Conservation (phyloP, 2,888 invertebrate genomes). For the Sialis lutaria region DNA sequence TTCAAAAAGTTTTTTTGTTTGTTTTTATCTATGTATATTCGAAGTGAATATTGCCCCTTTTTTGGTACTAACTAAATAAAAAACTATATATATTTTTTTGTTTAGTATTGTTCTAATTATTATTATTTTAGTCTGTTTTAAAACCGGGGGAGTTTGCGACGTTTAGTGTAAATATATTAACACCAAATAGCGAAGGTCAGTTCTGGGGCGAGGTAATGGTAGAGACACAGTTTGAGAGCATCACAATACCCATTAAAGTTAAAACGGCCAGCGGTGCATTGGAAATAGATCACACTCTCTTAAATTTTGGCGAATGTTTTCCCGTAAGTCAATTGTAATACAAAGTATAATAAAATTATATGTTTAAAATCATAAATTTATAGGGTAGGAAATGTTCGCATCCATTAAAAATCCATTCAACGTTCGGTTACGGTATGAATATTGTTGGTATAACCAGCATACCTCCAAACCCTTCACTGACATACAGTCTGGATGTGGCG, state of each 20-base stretch:
- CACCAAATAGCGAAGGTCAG: constrained; percentile 47
- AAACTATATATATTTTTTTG: constrained; percentile 2
- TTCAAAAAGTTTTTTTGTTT: too few species aligned
- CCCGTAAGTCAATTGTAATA: constrained; percentile 39
- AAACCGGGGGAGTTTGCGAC: constrained; percentile 45
- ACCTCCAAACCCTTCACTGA: constrained; percentile 42
- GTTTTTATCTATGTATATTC: too few species aligned
- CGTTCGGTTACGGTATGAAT: constrained; percentile 64
- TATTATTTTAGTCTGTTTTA: constrained; percentile 30
- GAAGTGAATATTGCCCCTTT: too few species aligned
- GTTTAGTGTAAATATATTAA: constrained; percentile 50
- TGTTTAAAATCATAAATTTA: too few species aligned
- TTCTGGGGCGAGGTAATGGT: constrained; percentile 52
- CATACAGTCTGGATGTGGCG: constrained; percentile 27
- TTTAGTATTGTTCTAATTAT: constrained; percentile 7
- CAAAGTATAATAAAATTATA: too few species aligned
- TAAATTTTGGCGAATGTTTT: constrained; percentile 62
- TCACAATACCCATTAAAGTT: constrained; percentile 55
- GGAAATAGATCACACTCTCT: constrained; percentile 44
- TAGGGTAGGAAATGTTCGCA: constrained; percentile 64
- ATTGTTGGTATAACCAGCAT: constrained; percentile 47
- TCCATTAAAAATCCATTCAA: constrained; percentile 63
- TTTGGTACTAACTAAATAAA: neutral
- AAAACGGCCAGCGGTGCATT: constrained; percentile 58
- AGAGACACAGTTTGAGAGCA: constrained; percentile 50